phyloP scores from a whole-genome alignment of 2,113 vertebrate genomes.

The Rhea pennata region DNA sequence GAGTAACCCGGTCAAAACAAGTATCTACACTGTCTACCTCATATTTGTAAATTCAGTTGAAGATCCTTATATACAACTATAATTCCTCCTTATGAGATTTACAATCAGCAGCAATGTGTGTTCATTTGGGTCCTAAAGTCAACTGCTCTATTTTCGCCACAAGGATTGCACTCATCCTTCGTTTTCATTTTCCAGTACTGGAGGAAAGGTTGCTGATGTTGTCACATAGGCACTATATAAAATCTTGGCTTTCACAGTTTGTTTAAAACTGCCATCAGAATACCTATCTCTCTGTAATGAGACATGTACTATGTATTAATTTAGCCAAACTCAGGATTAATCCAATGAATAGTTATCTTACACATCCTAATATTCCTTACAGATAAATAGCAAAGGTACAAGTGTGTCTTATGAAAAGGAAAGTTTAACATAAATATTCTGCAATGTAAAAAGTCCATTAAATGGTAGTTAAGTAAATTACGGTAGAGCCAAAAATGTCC shows the following conservation, averaged over 20 bases:
- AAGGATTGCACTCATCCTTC: neutral
- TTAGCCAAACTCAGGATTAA: neutral
- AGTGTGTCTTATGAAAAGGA: neutral
- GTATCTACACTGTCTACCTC: neutral
- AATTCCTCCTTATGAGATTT: neutral
- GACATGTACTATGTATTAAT: neutral
- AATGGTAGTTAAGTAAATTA: neutral
- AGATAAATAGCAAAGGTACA: neutral
- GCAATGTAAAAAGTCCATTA: neutral
- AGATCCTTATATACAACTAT: neutral
- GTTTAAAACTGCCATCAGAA: neutral
- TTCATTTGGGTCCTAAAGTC: neutral
- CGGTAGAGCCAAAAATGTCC: neutral
- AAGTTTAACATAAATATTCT: neutral
- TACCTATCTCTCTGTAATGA: neutral
- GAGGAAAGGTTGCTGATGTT: neutral
- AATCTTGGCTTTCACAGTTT: neutral
- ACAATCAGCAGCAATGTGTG: neutral
- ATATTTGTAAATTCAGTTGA: neutral
- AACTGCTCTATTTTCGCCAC: neutral
- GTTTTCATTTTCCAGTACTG: neutral
- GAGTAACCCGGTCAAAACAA: neutral
- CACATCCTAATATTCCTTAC: neutral
- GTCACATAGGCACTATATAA: neutral
- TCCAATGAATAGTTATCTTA: neutral